A percentile compares a stretch with the other conserved stretches of the same genome.
phyloP scores from a whole-genome alignment of 2,797 vertebrate genomes.

The Pogonophryne albipinna region DNA sequence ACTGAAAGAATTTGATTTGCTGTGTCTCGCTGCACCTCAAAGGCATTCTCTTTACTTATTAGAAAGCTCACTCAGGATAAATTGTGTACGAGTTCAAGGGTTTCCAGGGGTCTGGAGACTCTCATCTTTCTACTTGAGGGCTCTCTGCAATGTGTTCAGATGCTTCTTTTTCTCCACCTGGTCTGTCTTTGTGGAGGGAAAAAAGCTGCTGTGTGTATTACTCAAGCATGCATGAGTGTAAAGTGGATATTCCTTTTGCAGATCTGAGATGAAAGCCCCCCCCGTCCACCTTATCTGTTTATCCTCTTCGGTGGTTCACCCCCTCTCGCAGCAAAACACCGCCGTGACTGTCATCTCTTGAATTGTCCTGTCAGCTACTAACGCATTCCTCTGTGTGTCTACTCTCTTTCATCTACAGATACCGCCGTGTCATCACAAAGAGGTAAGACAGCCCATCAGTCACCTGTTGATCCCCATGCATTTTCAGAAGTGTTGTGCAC shows the following conservation, averaged over 20 bases:
- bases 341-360: conserved; percentile 47
- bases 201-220: conserved; percentile 2
- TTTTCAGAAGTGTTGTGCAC: conserved; percentile 25
- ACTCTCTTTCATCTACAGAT: conserved; percentile 76
- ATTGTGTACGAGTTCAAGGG: conserved; percentile 48
- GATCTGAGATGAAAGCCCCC: conserved; percentile 53
- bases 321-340: conserved; percentile 38
- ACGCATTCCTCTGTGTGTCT: conserved; percentile 55
- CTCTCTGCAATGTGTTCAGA: conserved; percentile 34
- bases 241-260: conserved; percentile 32
- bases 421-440: conserved; percentile 78
- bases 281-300: conserved; percentile 36
- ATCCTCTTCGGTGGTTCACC: conserved; percentile 44
- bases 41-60: conserved; percentile 54
- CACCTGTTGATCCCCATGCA: conserved; percentile 43
- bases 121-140: conserved; percentile 47
- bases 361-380: conserved; percentile 57
- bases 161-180: conserved; percentile 7
- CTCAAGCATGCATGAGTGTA: conserved; percentile 1
- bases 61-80: conserved; percentile 50
- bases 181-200: conserved; percentile 16
- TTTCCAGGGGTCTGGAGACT: conserved; percentile 46
- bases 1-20: conserved; percentile 56
- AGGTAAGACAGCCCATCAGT: conserved; percentile 80
- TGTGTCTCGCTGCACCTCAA: conserved; percentile 44